Conservation (phyloP, 2,113 vertebrate species). For the Isichthys henryi region DNA sequence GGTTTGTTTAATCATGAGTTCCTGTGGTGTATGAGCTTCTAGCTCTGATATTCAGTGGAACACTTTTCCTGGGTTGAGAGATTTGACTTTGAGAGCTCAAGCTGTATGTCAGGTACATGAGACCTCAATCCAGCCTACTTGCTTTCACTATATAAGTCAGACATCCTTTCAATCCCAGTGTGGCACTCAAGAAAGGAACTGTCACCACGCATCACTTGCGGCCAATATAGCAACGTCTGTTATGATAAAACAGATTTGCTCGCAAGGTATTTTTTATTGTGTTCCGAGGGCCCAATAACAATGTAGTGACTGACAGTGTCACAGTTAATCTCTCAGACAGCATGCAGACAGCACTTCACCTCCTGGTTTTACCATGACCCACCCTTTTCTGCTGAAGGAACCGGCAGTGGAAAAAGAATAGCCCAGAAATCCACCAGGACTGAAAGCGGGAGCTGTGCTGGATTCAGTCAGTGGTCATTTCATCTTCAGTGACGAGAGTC, state of each 20-base stretch:
- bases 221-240: not conserved
- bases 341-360: not conserved
- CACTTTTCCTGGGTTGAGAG: not conserved
- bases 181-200: not conserved
- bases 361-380: not conserved
- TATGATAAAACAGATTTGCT: constrained; percentile 3
- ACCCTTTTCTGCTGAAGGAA: not conserved
- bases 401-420: not conserved
- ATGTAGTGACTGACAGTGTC: not conserved
- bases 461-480: not conserved
- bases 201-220: not conserved
- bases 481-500: not conserved
- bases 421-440: not conserved
- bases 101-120: not conserved
- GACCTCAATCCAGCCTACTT: not conserved
- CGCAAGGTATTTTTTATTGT: not conserved
- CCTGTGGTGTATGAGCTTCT: not conserved
- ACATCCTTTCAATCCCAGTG: not conserved
- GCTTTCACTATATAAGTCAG: not conserved
- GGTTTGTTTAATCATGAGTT: not conserved
- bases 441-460: not conserved
- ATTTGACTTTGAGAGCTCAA: not conserved
- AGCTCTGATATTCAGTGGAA: not conserved
- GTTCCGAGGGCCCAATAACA: not conserved
- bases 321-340: not conserved